phyloP scores from a whole-genome alignment of 2,797 vertebrate species.

The Stomatorhinus walkeri region DNA sequence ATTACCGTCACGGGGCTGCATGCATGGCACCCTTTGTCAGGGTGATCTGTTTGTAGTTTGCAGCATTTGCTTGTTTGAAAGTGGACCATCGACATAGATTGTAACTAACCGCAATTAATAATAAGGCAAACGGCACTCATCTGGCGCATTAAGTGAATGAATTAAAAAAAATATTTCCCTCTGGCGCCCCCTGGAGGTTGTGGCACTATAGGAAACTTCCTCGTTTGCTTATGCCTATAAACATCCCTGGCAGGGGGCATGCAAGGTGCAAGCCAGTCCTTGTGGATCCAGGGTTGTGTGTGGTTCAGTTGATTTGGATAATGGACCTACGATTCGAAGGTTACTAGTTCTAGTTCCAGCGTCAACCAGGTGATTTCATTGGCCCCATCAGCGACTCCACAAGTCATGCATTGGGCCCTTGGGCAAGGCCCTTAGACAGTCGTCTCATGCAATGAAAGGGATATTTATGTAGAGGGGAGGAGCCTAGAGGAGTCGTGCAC shows the following conservation, averaged over 20 bases:
- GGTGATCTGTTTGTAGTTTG: not conserved
- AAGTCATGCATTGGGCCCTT: not conserved
- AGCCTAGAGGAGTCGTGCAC: not conserved
- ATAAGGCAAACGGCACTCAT: not conserved
- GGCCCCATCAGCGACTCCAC: not conserved
- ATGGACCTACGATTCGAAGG: not conserved
- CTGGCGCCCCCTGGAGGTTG: not conserved
- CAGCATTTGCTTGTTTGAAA: not conserved
- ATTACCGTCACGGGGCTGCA: not conserved
- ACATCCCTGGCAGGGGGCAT: not conserved
- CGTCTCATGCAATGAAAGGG: not conserved
- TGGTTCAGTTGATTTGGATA: not conserved
- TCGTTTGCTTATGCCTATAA: not conserved
- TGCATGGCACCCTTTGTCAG: not conserved
- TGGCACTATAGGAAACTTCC: not conserved
- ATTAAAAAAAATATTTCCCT: not conserved
- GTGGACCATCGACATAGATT: not conserved
- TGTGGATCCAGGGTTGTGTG: not conserved
- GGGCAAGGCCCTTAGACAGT: not conserved
- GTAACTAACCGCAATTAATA: not conserved
- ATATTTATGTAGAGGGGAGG: not conserved
- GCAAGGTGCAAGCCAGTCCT: not conserved
- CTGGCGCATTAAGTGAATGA: not conserved
- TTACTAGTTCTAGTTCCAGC: not conserved
- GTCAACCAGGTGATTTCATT: not conserved